A percentile compares a stretch with the other conserved stretches of the same genome.
Conservation (phyloP, 2,888 invertebrate species). For the Deroplatys truncata region DNA sequence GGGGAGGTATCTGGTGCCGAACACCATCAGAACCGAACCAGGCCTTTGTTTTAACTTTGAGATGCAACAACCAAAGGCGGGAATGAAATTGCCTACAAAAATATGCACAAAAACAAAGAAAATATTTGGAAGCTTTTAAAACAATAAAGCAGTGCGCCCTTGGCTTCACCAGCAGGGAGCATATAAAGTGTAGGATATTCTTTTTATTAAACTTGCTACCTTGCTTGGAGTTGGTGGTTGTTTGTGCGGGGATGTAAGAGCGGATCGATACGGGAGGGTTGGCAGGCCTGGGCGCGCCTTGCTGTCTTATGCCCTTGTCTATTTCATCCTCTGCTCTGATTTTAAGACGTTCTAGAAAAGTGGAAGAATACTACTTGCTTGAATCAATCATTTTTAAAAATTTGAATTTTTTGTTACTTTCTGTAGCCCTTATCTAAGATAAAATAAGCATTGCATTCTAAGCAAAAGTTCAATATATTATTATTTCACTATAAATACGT, state of each 20-base stretch:
- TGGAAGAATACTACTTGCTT: not conserved
- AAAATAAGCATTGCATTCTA: no score
- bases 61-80: not conserved
- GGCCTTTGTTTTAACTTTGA: not conserved
- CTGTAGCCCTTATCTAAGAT: no score
- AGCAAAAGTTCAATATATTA: no score
- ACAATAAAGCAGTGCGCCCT: not conserved
- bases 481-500: no score
- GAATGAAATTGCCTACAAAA: not conserved
- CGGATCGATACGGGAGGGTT: not conserved
- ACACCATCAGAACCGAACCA: not conserved
- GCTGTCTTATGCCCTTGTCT: not conserved
- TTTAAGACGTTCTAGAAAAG: not conserved
- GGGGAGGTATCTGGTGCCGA: not conserved
- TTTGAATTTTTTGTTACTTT: no score
- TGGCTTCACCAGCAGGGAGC: not conserved
- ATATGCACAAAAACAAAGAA: not conserved
- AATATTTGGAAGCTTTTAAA: not conserved
- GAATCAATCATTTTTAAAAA: not conserved
- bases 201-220: not conserved
- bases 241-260: not conserved
- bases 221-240: not conserved
- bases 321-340: not conserved
- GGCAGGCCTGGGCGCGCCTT: not conserved
- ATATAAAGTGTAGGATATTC: not conserved